Base-by-base conservation (phyloP, 2,113 vertebrate species). In the Petrocephalus zakoni region DNA sequence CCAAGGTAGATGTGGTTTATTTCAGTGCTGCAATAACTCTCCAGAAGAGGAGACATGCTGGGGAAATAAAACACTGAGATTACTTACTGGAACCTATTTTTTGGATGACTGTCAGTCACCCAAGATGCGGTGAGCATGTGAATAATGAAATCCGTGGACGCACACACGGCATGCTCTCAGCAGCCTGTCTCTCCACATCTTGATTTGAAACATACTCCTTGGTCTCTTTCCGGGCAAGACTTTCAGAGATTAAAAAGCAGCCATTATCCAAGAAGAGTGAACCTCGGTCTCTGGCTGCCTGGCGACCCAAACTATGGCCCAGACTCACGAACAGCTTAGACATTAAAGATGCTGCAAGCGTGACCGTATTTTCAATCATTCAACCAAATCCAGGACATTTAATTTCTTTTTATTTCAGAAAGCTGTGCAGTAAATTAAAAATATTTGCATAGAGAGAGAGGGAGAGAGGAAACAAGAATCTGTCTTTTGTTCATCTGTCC, bases 211-310 rank as follows among this genome's bases (percentile, higher is more conserved):
- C 52, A 53, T n/a, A 82, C n/a, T 49, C 52, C 64, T 82, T 55
- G 86, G 81, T 19, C 25, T 7, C 19, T n/a, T 53, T 8, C 17
- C 72, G 86, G 53, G 89, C 89, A 92, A 92, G 91, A 91, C 92
- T 92, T 91, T 91, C 72, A 87, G 88, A 91, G 90, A 92, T 93
- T 94, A 92, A 90, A 75, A 86, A 89, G 17, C 83, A 58, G 81
- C 84, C 19, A 19, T 25, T 56, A 53, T 46, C 49, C 83, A 68
- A n/a, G 56, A 86, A 85, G 29, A 29, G n/a, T 5, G 46, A 86
- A 68, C 51, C 2, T 6, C 15, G 19, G 25, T 86, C 22, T 5
- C 17, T 29, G 61, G 56, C 84, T 29, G 42, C 8, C 51, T n/a
- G 21, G 47, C 58, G 37, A 49, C 8, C 1, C 47, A 22, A 22